These are phyloP conservation scores for Felis chaus DNA, from an alignment of 2,113 vertebrate genomes.

Conservation along the genomic window DNA sequence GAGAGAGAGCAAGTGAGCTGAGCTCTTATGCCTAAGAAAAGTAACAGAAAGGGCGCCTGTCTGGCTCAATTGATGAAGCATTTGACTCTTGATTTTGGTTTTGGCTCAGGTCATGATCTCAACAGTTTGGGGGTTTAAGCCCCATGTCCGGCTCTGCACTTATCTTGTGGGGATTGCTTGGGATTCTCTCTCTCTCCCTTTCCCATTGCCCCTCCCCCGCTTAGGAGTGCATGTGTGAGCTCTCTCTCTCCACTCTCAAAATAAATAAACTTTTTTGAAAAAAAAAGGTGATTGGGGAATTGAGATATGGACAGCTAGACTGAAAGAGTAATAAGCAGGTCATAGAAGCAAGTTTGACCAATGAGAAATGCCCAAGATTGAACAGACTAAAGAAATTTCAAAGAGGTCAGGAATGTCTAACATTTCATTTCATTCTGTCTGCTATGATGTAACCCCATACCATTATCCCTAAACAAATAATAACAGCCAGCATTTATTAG, in stretches of 20 bases:
- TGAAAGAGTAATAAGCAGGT: neutral
- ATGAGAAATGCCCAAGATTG: neutral
- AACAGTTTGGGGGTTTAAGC: too few species aligned
- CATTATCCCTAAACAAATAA: neutral
- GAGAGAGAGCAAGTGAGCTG: neutral
- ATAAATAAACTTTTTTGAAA: too few species aligned
- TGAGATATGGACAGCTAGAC: neutral
- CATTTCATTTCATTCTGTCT: neutral
- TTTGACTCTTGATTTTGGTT: too few species aligned
- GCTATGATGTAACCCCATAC: neutral
- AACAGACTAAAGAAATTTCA: neutral
- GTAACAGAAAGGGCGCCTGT: neutral
- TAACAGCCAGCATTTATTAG: neutral
- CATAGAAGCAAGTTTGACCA: neutral
- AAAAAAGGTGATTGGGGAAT: too few species aligned
- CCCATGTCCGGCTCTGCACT: too few species aligned
- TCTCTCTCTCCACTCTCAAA: too few species aligned
- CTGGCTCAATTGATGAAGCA: too few species aligned
- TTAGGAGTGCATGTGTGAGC: too few species aligned
- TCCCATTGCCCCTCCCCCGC: too few species aligned
- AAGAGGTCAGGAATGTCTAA: neutral
- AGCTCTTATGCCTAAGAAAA: neutral
- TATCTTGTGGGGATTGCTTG: too few species aligned
- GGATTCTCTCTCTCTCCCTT: too few species aligned
- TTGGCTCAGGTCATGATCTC: too few species aligned